phyloP scores from a whole-genome alignment of 2,888 invertebrate species.

The Unio delphinus region DNA sequence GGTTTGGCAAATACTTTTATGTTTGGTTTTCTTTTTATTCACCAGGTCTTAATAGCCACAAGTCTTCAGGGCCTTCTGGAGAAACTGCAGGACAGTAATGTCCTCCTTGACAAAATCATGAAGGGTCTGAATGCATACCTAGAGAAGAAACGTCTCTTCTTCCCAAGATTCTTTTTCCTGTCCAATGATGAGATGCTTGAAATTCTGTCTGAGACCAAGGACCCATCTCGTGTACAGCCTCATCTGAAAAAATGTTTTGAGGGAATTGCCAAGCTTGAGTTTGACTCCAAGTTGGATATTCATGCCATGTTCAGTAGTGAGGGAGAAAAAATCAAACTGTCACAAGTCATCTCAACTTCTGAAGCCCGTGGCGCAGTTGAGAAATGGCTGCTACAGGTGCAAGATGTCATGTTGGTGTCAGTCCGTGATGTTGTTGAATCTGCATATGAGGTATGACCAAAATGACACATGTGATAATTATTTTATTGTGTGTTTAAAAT shows the following conservation, averaged over 20 bases:
- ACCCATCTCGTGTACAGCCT: slow-evolving; percentile 71
- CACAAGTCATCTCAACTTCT: slow-evolving; percentile 84
- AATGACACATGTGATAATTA: too few species aligned
- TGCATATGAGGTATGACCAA: slow-evolving; percentile 73
- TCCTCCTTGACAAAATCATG: slow-evolving; percentile 71
- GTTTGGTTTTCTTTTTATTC: not conserved
- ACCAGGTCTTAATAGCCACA: slow-evolving; percentile 67
- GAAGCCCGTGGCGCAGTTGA: slow-evolving; percentile 86
- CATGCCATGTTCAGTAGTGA: slow-evolving; percentile 88
- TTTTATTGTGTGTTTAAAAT: not conserved
- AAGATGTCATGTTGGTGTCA: slow-evolving; percentile 84
- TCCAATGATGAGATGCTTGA: slow-evolving; percentile 73
- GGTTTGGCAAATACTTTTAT: not conserved
- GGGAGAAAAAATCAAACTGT: slow-evolving; percentile 82
- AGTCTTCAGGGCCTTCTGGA: slow-evolving; percentile 66
- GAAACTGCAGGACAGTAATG: slow-evolving; percentile 69
- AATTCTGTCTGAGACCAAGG: slow-evolving; percentile 72
- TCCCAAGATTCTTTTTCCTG: slow-evolving; percentile 72
- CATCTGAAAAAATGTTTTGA: slow-evolving; percentile 73
- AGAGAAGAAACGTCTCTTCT: slow-evolving; percentile 72
- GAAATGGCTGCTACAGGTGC: slow-evolving; percentile 87
- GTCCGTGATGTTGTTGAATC: slow-evolving; percentile 78
- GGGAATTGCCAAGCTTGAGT: slow-evolving; percentile 88
- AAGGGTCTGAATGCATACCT: slow-evolving; percentile 72
- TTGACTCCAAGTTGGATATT: slow-evolving; percentile 90